phyloP scores from a whole-genome alignment of 1,140 invertebrate genomes.

The Drosophila mauritiana region DNA sequence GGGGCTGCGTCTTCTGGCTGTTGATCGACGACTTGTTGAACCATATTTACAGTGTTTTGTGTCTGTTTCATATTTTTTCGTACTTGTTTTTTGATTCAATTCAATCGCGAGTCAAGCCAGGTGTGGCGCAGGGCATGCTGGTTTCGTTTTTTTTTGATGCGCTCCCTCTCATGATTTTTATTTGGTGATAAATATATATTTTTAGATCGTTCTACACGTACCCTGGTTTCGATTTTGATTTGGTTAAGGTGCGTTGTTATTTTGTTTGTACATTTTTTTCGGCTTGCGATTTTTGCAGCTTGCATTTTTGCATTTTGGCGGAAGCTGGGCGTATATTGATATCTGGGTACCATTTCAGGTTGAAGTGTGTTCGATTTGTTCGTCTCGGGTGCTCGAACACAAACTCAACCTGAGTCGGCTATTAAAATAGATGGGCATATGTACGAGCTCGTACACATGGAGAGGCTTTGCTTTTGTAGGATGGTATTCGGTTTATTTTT shows the following conservation, averaged over 20 bases:
- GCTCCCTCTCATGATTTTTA: conserved; percentile 41
- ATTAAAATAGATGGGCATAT: conserved; percentile 25
- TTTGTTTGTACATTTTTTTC: conserved; percentile 51
- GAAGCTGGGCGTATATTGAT: conserved; percentile 85
- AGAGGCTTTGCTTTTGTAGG: conserved; percentile 53
- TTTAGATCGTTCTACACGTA: conserved; percentile 48
- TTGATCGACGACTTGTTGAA: conserved; percentile 59
- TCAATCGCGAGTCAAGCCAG: conserved; percentile 83
- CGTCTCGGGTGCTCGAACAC: conserved; percentile 62
- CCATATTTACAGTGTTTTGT: conserved; percentile 74
- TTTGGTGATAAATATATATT: conserved; percentile 10
- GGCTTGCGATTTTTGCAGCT: conserved; percentile 49
- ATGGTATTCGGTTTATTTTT: conserved; percentile 46
- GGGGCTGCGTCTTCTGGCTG: conserved; percentile 54
- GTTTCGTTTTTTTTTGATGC: conserved; percentile 47
- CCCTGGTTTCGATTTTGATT: conserved; percentile 53
- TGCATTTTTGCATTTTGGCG: conserved; percentile 64
- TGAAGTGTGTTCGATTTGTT: conserved; percentile 56
- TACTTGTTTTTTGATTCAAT: conserved; percentile 66
- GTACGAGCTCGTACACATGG: conserved; percentile 33
- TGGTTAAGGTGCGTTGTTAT: conserved; percentile 55
- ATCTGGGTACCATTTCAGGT: conserved; percentile 84
- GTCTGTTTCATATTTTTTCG: conserved; percentile 43
- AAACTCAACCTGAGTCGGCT: conserved; percentile 74
- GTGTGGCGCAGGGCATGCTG: conserved; percentile 82